Evolutionary conservation across 1,140 invertebrate species (phyloP).

Genomic region (Dendrolimus kikuchii): DNA sequence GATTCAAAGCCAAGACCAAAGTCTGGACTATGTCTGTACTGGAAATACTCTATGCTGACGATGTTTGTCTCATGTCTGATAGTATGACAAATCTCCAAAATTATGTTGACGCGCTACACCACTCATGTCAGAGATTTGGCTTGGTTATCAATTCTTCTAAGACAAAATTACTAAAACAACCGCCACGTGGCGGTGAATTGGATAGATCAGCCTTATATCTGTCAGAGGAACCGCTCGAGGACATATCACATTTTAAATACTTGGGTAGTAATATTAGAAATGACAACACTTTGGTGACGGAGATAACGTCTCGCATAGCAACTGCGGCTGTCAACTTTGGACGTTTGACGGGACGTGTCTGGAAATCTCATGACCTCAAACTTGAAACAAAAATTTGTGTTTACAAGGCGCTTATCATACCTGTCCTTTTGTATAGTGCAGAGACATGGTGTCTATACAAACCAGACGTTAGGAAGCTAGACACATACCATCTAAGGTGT

Average conservation of each 20-base stretch:
- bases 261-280: slow-evolving; percentile 9
- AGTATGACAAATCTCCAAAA: slow-evolving; percentile 8
- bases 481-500: slow-evolving; percentile 10
- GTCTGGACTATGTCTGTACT: slow-evolving; percentile 1
- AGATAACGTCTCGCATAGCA: slow-evolving; percentile 8
- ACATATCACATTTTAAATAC: slow-evolving; percentile 11
- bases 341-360: slow-evolving; percentile 6
- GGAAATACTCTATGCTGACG: slow-evolving; percentile 14
- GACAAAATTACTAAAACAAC: slow-evolving; percentile 19
- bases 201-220: slow-evolving; percentile 5
- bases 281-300: slow-evolving; percentile 6
- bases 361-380: slow-evolving; percentile 12
- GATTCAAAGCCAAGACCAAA: slow-evolving; percentile 9
- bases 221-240: slow-evolving; percentile 9
- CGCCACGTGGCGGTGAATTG: slow-evolving; percentile 4
- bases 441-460: slow-evolving; percentile 11
- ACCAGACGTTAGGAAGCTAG: slow-evolving; percentile 7
- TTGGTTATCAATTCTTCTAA: slow-evolving; percentile 15
- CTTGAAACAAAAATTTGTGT: slow-evolving; percentile 7
- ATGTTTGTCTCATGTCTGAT: slow-evolving; percentile 18
- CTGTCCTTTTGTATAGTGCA: slow-evolving; percentile 3
- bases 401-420: slow-evolving; percentile 8
- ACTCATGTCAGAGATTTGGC: slow-evolving; percentile 17
- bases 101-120: slow-evolving; percentile 8
- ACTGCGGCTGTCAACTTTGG: slow-evolving; percentile 8